A percentile compares a stretch with the other conserved stretches of the same genome.
Conservation (phyloP, 2,888 invertebrate genomes). For the Acrocera orbiculus region DNA sequence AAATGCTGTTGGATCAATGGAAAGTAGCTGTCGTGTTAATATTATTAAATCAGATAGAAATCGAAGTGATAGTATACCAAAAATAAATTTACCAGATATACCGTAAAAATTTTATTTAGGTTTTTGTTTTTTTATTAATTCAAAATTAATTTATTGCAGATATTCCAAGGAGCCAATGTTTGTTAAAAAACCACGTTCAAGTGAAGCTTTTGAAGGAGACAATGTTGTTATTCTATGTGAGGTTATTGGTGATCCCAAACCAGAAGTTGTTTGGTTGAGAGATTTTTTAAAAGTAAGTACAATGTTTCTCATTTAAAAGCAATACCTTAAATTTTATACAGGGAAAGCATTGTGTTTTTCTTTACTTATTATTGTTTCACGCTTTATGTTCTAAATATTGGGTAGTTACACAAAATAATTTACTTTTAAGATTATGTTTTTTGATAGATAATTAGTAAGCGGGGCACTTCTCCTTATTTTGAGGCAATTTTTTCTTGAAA, state of each 20-base stretch:
- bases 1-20: slow-evolving; percentile 53
- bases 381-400: too few relatives aligned
- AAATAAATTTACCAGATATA: background rate
- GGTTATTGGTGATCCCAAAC: slow-evolving; percentile 75
- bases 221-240: slow-evolving; percentile 74
- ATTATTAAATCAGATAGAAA: slow-evolving; percentile 15
- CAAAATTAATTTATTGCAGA: slow-evolving; percentile 29
- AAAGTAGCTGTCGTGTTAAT: slow-evolving; percentile 33
- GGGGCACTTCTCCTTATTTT: too few relatives aligned
- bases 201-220: slow-evolving; percentile 70
- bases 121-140: background rate
- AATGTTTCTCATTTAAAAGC: too few relatives aligned
- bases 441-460: too few relatives aligned
- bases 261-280: slow-evolving; percentile 72
- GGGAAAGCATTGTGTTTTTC: too few relatives aligned
- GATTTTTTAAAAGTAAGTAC: slow-evolving; percentile 65
- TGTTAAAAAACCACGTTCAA: slow-evolving; percentile 62
- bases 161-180: slow-evolving; percentile 72
- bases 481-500: too few relatives aligned
- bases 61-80: background rate
- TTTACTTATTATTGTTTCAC: too few relatives aligned
- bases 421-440: too few relatives aligned
- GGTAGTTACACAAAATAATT: too few relatives aligned
- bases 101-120: background rate
- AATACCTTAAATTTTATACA: too few relatives aligned